Evolutionary conservation across 35 echinoderm and acorn worm species (phyloP), one percentile per base, ranked within the genome.

Genomic region (Holothuria glaberrima): DNA sequence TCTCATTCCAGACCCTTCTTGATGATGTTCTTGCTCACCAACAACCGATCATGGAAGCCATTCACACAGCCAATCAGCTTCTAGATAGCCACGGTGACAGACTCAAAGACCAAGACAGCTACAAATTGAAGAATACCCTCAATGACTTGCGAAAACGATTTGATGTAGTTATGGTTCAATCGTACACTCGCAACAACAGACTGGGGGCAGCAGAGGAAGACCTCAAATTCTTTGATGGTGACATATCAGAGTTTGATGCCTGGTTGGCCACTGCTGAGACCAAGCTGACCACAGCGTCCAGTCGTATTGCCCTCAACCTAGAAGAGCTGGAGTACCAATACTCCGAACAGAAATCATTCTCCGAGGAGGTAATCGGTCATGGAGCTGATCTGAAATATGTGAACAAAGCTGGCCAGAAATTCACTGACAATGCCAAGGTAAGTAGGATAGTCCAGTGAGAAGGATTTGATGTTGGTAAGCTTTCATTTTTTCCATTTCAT

Each of bases 361-460:
- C 83, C 12, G 94, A 93, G 38, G 97, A 99, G 35, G 94, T 99
- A 2, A 91, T 99, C 64, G 89, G 71, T 48, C 94, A 95, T 33
- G 93, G 91, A 52, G 93, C 97, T 46, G 93, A 99, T 72, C 85
- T 99, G 44, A 99, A 99, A 44, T 99, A 93, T 91, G 88, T 95
- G 48, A 95, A 91, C 76, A 95, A 95, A 31, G 86, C 97, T 30
- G 97, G 97, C 62, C 83, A 95, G 75, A 94, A 99, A 62, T 94
- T 95, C 89, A 52, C 95, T 86, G 91, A 99, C 67, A 99, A 91
- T 86, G 87, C 91, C 20, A 99, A 93, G 88, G 97, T 54, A 1
- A 54, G 50, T 54, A 54, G 1, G 50, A 54, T 17, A 54, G 12
- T 14, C 0, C 1, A 14, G 13, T 41, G 36, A 41, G 13, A 54